Percentiles rank a stretch among this genome's conserved stretches.
Evolutionary conservation across 2,888 invertebrate species (phyloP).

Genomic region (Terebella lapidaria): DNA sequence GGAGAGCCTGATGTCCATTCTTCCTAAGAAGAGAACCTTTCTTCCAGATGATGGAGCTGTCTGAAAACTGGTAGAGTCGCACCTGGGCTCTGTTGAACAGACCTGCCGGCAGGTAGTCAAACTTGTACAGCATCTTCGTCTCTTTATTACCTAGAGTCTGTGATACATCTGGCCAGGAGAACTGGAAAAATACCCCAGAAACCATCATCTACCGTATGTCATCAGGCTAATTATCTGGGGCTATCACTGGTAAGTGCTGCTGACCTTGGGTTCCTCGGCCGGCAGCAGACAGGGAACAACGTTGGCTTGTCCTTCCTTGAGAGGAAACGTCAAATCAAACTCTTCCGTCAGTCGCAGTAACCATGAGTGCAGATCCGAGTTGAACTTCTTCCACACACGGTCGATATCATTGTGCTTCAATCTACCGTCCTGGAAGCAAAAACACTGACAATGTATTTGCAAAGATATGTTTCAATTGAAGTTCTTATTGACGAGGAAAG

Average conservation of each 20-base stretch:
- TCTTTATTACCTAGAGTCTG: conserved; percentile 6
- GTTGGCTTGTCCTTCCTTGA: conserved; percentile 32
- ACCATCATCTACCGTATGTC: too few relatives aligned
- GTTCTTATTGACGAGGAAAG: too few relatives aligned
- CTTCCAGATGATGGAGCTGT: conserved; percentile 49
- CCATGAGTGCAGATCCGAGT: conserved; percentile 41
- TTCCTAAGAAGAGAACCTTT: conserved; percentile 48
- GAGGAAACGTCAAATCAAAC: conserved; percentile 50
- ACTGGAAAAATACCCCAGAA: too few relatives aligned
- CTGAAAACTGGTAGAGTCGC: conserved; percentile 45
- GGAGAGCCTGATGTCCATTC: conserved; percentile 46
- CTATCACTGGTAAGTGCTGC: too few relatives aligned
- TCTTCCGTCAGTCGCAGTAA: conserved; percentile 50
- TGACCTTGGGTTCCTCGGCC: conserved; percentile 26
- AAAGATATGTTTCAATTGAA: too few relatives aligned
- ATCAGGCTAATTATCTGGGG: too few relatives aligned
- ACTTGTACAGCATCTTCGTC: conserved; percentile 43
- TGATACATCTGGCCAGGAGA: conserved; percentile 36
- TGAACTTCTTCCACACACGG: conserved; percentile 42
- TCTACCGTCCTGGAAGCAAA: conserved; percentile 31
- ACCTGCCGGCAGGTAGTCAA: conserved; percentile 51
- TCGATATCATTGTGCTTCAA: conserved; percentile 38
- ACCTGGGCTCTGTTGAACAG: conserved; percentile 52
- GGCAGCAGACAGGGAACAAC: conserved; percentile 52
- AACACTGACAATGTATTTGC: too few relatives aligned